Base-by-base conservation (phyloP, 2,797 vertebrate species). In the Loris lydekkerianus region DNA sequence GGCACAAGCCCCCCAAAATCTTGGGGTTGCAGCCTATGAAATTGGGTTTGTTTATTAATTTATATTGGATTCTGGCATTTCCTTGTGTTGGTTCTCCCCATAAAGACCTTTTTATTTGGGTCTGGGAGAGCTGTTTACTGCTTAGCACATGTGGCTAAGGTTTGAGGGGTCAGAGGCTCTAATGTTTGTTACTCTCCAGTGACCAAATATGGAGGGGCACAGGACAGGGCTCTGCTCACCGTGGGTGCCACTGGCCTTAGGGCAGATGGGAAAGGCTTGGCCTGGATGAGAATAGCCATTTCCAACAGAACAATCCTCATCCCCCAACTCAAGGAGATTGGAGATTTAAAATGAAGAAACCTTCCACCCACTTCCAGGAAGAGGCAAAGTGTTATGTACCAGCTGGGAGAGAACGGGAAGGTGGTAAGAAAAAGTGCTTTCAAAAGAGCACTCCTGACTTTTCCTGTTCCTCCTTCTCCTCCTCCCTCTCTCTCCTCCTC, bases 21-120 rank as follows among this genome's bases (percentile, higher is more conserved):
- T 73, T 84, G 97, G 96, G 96, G 97, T 96, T 69, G n/a, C 53
- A 76, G 97, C 96, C 96, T 95, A 94, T 92, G 95, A 96, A 90
- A 93, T 11, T 82, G 80, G 15, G 70, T 77, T 60, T 91, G 27
- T 93, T 86, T 93, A 34, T 96, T 83, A 78, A 21, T 97, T 97
- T 98, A 77, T 89, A 95, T 96, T 97, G 95, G 97, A 96, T 96
- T 88, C 96, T 97, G 98, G 97, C 96, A 86, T 98, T 94, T 95
- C 85, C 93, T 96, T 92, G 92, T 97, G 96, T 96, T 98, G 98
- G 87, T 89, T 96, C 1, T 94, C 93, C 75, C 94, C 96, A 97
- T 98, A 98, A 98, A 98, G 97, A 84, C 94, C 70, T 97, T 98
- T 98, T 98, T 97, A 98, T 98, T 97, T 96, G 91, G 96, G 97